Evolutionary conservation across 2,113 vertebrate genomes (phyloP).

Genomic region (Pseudorhombus dupliciocellatus): DNA sequence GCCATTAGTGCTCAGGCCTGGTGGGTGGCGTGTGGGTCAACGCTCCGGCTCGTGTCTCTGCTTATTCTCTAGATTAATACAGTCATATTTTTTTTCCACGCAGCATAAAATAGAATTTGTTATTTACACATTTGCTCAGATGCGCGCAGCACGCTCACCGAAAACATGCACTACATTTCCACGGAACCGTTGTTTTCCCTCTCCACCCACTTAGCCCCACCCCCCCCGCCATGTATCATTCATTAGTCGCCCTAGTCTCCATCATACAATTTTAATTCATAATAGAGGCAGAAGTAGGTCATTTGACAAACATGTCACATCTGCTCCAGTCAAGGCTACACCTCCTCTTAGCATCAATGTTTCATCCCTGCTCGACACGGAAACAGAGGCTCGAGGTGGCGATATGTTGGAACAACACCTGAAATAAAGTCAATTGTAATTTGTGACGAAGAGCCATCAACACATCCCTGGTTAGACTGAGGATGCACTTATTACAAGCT

Average conservation of each 20-base stretch:
- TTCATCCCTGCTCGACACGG: conserved; percentile 58
- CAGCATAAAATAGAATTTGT: not conserved
- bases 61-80: conserved; percentile 33
- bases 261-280: conserved; percentile 84
- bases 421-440: conserved; percentile 24
- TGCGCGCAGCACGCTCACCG: not conserved
- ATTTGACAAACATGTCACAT: conserved; percentile 83
- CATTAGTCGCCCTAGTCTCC: conserved; percentile 69
- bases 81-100: not conserved
- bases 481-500: not conserved
- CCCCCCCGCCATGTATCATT: conserved; percentile 70
- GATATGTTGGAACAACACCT: conserved; percentile 8
- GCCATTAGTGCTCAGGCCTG: conserved; percentile 63
- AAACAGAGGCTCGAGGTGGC: conserved; percentile 30
- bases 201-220: conserved; percentile 39
- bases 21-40: conserved; percentile 51
- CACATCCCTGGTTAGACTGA: not conserved
- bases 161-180: conserved; percentile 7
- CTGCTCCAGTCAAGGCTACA: conserved; percentile 74
- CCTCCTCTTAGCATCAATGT: conserved; percentile 72
- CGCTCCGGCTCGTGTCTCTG: conserved; percentile 38
- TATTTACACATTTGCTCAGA: conserved; percentile 26
- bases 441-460: not conserved
- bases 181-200: conserved; percentile 55
- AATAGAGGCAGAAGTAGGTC: conserved; percentile 83